Base-by-base conservation (phyloP, 2,797 vertebrate species). In the Gambusia yucatana region DNA sequence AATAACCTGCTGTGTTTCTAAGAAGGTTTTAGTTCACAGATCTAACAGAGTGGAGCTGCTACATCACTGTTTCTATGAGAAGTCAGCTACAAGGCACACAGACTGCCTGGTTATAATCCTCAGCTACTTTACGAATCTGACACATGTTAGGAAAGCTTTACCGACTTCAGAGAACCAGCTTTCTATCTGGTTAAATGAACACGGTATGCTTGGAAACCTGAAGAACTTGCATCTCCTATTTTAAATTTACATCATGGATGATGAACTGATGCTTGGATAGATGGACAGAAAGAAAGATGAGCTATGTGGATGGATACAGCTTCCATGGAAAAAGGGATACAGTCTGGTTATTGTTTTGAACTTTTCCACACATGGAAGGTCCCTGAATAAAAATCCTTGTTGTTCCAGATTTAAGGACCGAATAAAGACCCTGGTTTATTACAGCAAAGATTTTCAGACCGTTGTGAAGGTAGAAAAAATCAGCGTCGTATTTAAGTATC, bases 1-100 rank as follows among this genome's bases (percentile, higher is more conserved):
- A 86, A 79, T 52, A 79, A 73, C 39, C 57, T 4, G 79, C 72
- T 85, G 84, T 28, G 43, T 70, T 72, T 76, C 77, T 41, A 55
- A 46, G 33, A 22, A 72, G 65, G 46, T 59, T 67, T 44, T 25
- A 44, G 2, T n/a, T 69, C 39, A 43, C 39, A 5, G 41, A 44
- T 43, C n/a, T 14, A 6, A 44, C 65, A n/a, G 67, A 44, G 67
- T 1, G 1, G 11, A 43, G 41, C 10, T 28, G 2, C 43, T 17
- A n/a, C 16, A 2, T 70, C 43, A 70, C 67, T 28, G 67, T n/a
- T 70, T 44, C n/a, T 70, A 28, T 70, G 13, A 46, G 67, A 70
- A 46, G 8, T 70, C 65, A 69, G 22, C 39, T 25, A 14, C 25
- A 16, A 43, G 67, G 41, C 4, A 43, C 61, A 20, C 33, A 65